A percentile compares a stretch with the other conserved stretches of the same genome.
Evolutionary conservation across 2,797 vertebrate species (phyloP).

Genomic region (Agapornis canus): DNA sequence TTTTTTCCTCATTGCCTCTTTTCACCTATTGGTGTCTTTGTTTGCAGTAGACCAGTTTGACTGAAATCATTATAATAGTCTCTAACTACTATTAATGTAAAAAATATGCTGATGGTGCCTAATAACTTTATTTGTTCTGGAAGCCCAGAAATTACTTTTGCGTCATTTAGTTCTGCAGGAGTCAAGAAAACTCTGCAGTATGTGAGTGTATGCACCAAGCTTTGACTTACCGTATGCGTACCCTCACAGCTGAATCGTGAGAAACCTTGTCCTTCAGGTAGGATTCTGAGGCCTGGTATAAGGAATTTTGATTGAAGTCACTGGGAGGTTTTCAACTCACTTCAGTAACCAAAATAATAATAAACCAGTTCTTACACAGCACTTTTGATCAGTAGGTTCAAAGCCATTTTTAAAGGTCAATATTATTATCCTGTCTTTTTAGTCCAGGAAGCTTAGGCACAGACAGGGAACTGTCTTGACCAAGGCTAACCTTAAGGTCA

Average conservation of each 20-base stretch:
- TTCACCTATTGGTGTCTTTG: not conserved
- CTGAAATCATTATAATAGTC: not conserved
- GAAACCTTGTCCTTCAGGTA: not conserved
- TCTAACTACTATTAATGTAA: not conserved
- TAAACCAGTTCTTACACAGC: not conserved
- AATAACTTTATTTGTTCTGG: not conserved
- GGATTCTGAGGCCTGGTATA: not conserved
- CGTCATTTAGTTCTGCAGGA: not conserved
- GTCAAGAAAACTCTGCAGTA: not conserved
- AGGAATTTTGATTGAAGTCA: slow-evolving; percentile 7
- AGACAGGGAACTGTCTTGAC: not conserved
- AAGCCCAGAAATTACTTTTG: not conserved
- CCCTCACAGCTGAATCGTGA: not conserved
- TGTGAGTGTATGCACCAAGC: not conserved
- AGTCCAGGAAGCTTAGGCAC: not conserved
- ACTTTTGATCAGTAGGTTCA: slow-evolving; percentile 4
- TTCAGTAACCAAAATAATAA: slow-evolving; percentile 39
- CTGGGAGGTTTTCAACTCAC: not conserved
- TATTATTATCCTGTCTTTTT: slow-evolving; percentile 11
- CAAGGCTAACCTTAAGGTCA: not conserved
- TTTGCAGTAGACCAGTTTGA: not conserved
- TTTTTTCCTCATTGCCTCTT: not conserved
- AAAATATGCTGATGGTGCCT: not conserved
- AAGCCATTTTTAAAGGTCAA: slow-evolving; percentile 26
- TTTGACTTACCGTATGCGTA: not conserved